Conservation (phyloP, 2,113 vertebrate species). For the Tenebrosternarchus preto region DNA sequence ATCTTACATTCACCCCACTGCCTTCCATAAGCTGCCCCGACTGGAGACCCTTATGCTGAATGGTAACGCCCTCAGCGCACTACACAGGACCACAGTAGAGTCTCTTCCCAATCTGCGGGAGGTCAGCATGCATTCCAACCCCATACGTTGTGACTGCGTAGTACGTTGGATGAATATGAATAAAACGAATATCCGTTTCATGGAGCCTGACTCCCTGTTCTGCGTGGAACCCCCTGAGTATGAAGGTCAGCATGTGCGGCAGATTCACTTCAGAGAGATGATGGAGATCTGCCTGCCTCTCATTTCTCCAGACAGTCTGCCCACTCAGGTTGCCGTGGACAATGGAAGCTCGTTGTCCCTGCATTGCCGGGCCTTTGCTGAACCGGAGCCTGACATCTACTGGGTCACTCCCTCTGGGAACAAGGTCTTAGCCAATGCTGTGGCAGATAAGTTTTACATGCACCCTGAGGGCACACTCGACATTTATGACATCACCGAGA, state of each 20-base stretch:
- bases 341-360: constrained; percentile 86
- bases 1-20: constrained; percentile 95
- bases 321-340: constrained; percentile 78
- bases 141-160: constrained; percentile 96
- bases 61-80: constrained; percentile 91
- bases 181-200: constrained; percentile 92
- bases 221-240: constrained; percentile 95
- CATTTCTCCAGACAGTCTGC: constrained; percentile 94
- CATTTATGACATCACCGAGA: constrained; percentile 83
- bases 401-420: constrained; percentile 93
- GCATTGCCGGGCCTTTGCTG: constrained; percentile 94
- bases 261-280: constrained; percentile 97
- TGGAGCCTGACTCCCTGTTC: constrained; percentile 94
- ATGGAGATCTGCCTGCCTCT: constrained; percentile 96
- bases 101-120: constrained; percentile 94
- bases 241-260: constrained; percentile 92
- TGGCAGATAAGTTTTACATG: constrained; percentile 88
- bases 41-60: constrained; percentile 96
- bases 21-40: constrained; percentile 91
- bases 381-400: constrained; percentile 96
- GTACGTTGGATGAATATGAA: constrained; percentile 99
- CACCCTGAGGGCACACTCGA: constrained; percentile 94
- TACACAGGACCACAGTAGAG: constrained; percentile 90
- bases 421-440: constrained; percentile 84
- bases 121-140: constrained; percentile 96